phyloP scores from a whole-genome alignment of 2,888 invertebrate species.

The Dicranocentrus wangi region DNA sequence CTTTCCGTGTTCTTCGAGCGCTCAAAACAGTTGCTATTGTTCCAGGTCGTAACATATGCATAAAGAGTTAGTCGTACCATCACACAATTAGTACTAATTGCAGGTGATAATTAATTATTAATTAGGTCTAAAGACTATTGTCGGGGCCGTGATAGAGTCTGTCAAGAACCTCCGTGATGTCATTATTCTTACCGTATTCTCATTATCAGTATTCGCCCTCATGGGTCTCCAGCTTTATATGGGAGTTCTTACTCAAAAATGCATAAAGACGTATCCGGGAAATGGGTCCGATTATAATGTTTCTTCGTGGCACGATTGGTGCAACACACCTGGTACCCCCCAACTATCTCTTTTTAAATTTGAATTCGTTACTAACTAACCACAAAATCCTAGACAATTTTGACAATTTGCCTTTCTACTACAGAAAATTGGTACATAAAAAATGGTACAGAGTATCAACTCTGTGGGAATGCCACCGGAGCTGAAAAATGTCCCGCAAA shows the following conservation, averaged over 20 bases:
- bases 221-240: constrained; percentile 99
- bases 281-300: neutral
- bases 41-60: too few species aligned
- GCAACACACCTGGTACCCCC: too few species aligned
- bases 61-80: too few species aligned
- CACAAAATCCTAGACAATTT: too few species aligned
- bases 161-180: constrained; percentile 99
- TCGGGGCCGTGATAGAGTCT: constrained; percentile 99
- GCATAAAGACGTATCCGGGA: constrained; percentile 87
- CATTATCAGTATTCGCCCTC: constrained; percentile 97
- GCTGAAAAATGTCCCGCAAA: constrained; percentile 91
- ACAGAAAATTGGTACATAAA: constrained; percentile 36
- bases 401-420: neutral
- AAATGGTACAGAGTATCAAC: constrained; percentile 80
- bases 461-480: constrained; percentile 94
- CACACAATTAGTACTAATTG: too few species aligned
- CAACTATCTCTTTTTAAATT: too few species aligned
- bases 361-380: too few species aligned
- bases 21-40: too few species aligned
- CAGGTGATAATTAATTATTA: too few species aligned
- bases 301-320: constrained; percentile 32
- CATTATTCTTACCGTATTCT: constrained; percentile 99
- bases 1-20: too few species aligned
- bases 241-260: constrained; percentile 97
- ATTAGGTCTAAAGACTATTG: constrained; percentile 99